These are phyloP conservation scores for Pogonocherus hispidulus DNA, from an alignment of 2,888 invertebrate genomes.

Conservation along the genomic window DNA sequence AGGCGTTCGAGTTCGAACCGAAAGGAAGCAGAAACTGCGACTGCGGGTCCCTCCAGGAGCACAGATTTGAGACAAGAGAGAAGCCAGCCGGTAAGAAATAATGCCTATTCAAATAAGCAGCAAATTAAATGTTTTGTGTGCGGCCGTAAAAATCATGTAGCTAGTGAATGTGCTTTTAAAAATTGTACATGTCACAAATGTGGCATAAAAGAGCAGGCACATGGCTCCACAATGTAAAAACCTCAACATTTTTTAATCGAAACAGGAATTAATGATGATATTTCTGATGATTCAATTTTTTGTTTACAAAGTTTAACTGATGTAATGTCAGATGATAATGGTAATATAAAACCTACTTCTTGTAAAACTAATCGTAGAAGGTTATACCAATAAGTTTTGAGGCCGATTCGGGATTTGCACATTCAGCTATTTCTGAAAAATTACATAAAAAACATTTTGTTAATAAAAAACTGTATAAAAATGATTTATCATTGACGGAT, in stretches of 20 bases:
- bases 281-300: background rate
- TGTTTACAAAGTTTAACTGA: no score
- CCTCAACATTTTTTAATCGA: background rate
- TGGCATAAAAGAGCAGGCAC: background rate
- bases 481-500: no score
- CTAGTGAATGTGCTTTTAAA: background rate
- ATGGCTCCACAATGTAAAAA: background rate
- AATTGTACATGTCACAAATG: background rate
- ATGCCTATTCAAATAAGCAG: background rate
- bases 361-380: slow-evolving; percentile 33
- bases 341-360: slow-evolving; percentile 34
- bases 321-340: background rate
- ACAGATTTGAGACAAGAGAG: background rate
- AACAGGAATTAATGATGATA: background rate
- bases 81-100: background rate
- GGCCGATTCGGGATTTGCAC: slow-evolving; percentile 39
- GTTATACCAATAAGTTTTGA: slow-evolving; percentile 39
- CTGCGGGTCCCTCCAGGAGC: no score
- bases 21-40: background rate
- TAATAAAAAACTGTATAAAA: no score
- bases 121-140: background rate
- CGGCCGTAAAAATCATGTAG: background rate
- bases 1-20: background rate
- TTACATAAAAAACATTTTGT: slow-evolving; percentile 8
- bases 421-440: slow-evolving; percentile 41